Evolutionary conservation across 2,888 invertebrate species (phyloP), one percentile per base, ranked within the genome.

Genomic region (Callosobruchus maculatus): DNA sequence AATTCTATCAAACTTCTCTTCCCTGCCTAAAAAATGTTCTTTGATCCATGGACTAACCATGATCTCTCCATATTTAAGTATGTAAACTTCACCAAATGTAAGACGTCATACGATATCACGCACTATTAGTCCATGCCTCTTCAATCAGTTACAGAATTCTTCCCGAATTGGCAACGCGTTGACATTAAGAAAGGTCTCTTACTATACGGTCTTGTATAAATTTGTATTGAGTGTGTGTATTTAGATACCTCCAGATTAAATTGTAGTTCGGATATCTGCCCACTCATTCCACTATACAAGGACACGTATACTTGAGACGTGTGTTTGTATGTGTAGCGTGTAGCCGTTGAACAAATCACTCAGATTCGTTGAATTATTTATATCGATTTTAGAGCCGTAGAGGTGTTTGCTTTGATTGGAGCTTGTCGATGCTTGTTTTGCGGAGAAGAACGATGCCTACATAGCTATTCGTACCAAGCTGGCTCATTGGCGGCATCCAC

Each of bases 241-340:
- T 49, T 84, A 86, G 86, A 87, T 86, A 85, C 85, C 81, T 81
- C 79, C 84, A 85, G 86, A 87, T 87, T 87, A 87, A 86, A 86
- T 84, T 83, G 86, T 86, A 85, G 86, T 87, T 86, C 84, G 84
- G 83, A 82, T 81, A 81, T 49, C 86, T 83, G 83, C 86, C 86
- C 86, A 86, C 86, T 86, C 83, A 4, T 26, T 22, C 22, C 21
- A 3, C 49, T 49, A 49, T 49, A 49, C 49, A 49, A 49, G 49
- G 49, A 49, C 49, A 49, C 49, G 49, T 49, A 49, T 49, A 18
- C 49, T 49, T 49, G 7, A 49, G 49, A 49, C 49, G 49, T 49
- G 49, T 49, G 49, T 49, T 49, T 49, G 18, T 49, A 49, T 49
- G 49, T 49, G 49, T 49, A 49, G 7, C 49, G 49, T 49, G 49